These are phyloP conservation scores for Barnardius zonarius DNA, from an alignment of 2,113 vertebrate genomes.

Conservation along the genomic window DNA sequence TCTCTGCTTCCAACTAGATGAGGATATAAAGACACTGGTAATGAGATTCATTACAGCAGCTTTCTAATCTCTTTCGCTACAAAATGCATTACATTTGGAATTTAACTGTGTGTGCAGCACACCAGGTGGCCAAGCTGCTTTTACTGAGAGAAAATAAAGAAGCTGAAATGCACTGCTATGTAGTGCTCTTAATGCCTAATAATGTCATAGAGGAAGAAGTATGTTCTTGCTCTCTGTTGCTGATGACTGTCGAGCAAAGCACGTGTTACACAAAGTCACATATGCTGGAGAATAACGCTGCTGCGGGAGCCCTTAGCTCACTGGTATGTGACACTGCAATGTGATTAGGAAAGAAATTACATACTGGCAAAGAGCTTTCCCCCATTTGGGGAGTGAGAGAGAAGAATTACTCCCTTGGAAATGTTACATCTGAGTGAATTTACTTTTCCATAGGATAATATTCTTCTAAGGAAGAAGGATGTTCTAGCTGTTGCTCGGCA, in stretches of 20 bases:
- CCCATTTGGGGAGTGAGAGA: conserved; percentile 41
- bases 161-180: conserved; percentile 64
- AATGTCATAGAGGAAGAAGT: conserved; percentile 69
- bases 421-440: conserved; percentile 54
- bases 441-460: conserved; percentile 36
- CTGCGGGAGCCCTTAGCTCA: conserved; percentile 67
- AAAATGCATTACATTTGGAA: conserved; percentile 70
- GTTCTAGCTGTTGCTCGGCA: background rate
- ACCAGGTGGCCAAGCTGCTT: conserved; percentile 71
- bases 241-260: conserved; percentile 59
- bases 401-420: conserved; percentile 54
- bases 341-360: conserved; percentile 70
- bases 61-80: conserved; percentile 69
- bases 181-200: conserved; percentile 68
- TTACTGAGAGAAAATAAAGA: conserved; percentile 68
- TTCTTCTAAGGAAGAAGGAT: conserved; percentile 58
- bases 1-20: conserved; percentile 64
- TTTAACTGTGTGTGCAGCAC: conserved; percentile 68
- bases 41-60: conserved; percentile 71
- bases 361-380: conserved; percentile 52
- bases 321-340: conserved; percentile 69
- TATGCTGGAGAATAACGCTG: conserved; percentile 57
- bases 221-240: conserved; percentile 61
- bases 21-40: conserved; percentile 66
- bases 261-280: conserved; percentile 62